Base-by-base conservation (phyloP, 92 coral and sea anemone species). In the Heteractis magnifica region DNA sequence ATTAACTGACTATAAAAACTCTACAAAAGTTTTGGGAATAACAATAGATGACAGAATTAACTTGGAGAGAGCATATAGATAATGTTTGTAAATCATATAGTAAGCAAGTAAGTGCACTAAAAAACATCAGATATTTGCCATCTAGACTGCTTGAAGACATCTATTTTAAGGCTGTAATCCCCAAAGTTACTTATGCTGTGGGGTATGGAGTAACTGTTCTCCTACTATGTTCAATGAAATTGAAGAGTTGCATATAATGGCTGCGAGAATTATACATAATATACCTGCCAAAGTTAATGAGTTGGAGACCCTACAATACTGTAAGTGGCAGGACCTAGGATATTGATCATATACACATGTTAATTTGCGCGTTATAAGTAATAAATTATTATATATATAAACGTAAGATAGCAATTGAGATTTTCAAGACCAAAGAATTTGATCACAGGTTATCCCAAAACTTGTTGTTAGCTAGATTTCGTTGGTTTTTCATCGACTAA, bases 271-370 rank as follows among this genome's bases (percentile, higher is more conserved):
- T 49, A 82, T 82, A 4, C 68, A 51, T 52, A 51, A 71, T 0
- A 53, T 82, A 6, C 21, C 79, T 8, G 21, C 41, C 6, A 49
- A 85, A 1, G 49, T 78, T 15, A n/a, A 18, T 50, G 77, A 85
- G 18, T 53, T 11, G 41, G 79, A 85, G 5, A 20, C 77, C 34
- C 48, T 70, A n/a, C 60, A 85, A 56, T 51, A 70, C 50, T 26
- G 26, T 56, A 72, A 80, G 75, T 73, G 85, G 85, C 84, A 86
- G 68, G 79, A 72, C 48, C 75, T 72, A 60, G 75, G 76, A 73
- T 80, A 86, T 51, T 80, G n/a, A n/a, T n/a, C n/a, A n/a, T n/a
- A n/a, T n/a, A n/a, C n/a, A n/a, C n/a, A n/a, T n/a, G n/a, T n/a
- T n/a, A n/a, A n/a, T n/a, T n/a, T n/a, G n/a, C n/a, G n/a, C n/a